Percentiles rank a stretch among this genome's conserved stretches.
Conservation (phyloP, 2,113 vertebrate species). For the Thalassarche chlororhynchos region DNA sequence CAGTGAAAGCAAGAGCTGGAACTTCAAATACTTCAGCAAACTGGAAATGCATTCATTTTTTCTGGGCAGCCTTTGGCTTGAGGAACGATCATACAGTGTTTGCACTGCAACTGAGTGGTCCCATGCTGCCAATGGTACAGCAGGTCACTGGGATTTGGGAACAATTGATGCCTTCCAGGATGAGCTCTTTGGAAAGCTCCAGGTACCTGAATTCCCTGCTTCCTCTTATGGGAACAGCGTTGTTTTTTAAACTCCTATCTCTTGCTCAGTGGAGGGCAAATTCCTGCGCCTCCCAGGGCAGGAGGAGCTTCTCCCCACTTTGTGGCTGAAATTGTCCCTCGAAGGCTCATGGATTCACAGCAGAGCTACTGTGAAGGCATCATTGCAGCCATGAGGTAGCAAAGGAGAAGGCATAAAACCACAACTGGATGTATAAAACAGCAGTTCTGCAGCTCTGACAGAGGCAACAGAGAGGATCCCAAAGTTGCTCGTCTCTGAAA, state of each 20-base stretch:
- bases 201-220: not conserved
- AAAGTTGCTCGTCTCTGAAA: not conserved
- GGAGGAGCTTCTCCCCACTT: not conserved
- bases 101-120: not conserved
- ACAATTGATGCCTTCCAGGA: not conserved
- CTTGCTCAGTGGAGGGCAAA: not conserved
- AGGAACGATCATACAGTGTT: not conserved
- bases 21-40: not conserved
- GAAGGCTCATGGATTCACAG: not conserved
- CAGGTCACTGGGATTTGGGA: not conserved
- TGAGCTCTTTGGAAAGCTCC: not conserved
- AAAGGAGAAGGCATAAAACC: not conserved
- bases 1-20: not conserved
- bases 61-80: not conserved
- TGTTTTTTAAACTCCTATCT: not conserved
- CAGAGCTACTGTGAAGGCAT: not conserved
- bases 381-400: not conserved
- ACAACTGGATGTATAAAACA: not conserved
- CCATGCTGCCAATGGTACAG: accelerated
- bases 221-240: accelerated
- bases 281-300: not conserved
- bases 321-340: not conserved
- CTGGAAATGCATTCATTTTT: not conserved
- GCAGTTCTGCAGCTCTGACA: not conserved
- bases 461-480: not conserved